phyloP scores from a whole-genome alignment of 2,888 invertebrate genomes.

The Scaptomyza reducta region DNA sequence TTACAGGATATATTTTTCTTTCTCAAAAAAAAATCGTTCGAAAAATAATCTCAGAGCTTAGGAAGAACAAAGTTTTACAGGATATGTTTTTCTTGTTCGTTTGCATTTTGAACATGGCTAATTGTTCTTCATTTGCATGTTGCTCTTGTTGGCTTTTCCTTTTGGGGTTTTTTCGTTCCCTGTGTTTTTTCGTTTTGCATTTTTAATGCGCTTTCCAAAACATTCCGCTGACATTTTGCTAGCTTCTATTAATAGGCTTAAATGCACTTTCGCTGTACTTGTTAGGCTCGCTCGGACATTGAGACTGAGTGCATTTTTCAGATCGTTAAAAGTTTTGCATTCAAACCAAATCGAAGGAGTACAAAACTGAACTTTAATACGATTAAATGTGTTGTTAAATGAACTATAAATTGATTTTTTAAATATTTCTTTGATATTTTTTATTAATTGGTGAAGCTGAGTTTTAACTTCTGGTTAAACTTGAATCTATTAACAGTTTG shows the following conservation, averaged over 20 bases:
- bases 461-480: no score
- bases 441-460: no score
- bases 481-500: no score
- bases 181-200: constrained; percentile 14
- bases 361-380: background rate
- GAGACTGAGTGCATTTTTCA: background rate
- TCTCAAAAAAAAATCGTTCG: no score
- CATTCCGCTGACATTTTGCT: constrained; percentile 49
- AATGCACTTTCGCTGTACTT: constrained; percentile 15
- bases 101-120: constrained; percentile 47
- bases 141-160: constrained; percentile 23
- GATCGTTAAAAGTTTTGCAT: background rate
- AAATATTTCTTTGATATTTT: no score
- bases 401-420: no score
- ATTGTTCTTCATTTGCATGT: constrained; percentile 65
- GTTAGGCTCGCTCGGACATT: background rate
- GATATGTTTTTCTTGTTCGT: constrained; percentile 10
- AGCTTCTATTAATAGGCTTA: constrained; percentile 69
- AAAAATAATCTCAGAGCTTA: no score
- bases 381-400: no score
- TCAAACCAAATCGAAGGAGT: background rate
- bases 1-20: no score
- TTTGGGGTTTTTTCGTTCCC: constrained; percentile 5
- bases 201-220: constrained; percentile 56
- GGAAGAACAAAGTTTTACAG: background rate